These are phyloP conservation scores for Microtus oregoni DNA, from an alignment of 2,113 vertebrate genomes.

Conservation along the genomic window DNA sequence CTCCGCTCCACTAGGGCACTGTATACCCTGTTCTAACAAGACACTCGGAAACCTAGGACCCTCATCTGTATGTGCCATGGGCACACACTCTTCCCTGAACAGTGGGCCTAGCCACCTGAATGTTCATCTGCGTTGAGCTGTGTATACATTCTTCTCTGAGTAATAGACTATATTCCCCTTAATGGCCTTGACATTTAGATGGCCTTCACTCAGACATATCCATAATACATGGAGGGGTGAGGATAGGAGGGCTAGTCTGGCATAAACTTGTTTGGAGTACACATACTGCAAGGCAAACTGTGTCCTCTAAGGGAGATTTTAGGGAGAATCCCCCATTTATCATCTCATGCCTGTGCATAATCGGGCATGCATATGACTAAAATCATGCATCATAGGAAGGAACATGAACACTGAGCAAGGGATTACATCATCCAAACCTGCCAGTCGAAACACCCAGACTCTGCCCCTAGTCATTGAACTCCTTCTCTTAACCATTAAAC, in stretches of 20 bases:
- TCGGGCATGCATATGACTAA: not conserved
- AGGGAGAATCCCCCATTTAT: not conserved
- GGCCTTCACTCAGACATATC: not conserved
- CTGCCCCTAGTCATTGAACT: not conserved
- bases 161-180: not conserved
- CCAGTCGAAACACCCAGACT: not conserved
- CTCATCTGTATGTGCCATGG: not conserved
- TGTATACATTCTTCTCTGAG: not conserved
- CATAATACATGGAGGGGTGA: not conserved
- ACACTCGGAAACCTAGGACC: not conserved
- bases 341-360: not conserved
- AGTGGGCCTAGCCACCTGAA: not conserved
- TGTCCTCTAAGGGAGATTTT: not conserved
- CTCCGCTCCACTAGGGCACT: not conserved
- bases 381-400: not conserved
- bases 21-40: not conserved
- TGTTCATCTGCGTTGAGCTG: not conserved
- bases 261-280: not conserved
- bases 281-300: not conserved
- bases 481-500: not conserved
- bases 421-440: not conserved
- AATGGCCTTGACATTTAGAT: not conserved
- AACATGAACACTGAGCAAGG: not conserved
- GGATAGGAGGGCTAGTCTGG: not conserved
- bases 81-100: not conserved